These are phyloP conservation scores for Brachyhypopomus gauderio DNA, from an alignment of 2,113 vertebrate species.

Conservation along the genomic window DNA sequence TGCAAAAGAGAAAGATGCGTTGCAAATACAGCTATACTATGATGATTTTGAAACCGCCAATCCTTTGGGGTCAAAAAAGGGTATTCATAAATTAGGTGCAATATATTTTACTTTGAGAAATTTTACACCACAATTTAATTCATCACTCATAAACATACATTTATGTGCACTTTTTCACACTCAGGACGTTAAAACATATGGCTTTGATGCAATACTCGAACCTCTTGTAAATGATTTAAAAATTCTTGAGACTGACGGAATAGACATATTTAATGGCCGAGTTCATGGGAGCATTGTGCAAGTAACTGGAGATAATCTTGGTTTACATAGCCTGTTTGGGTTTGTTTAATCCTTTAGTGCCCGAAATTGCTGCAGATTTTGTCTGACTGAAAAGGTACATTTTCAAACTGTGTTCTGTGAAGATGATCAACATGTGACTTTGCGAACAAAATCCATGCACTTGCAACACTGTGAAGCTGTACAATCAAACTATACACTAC, in stretches of 20 bases:
- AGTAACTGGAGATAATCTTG: constrained; percentile 46
- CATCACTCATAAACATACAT: constrained; percentile 38
- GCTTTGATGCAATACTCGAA: constrained; percentile 38
- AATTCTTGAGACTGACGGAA: constrained; percentile 8
- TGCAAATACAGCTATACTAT: background rate
- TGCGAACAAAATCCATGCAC: constrained; percentile 24
- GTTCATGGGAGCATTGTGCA: constrained; percentile 25
- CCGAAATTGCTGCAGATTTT: constrained; percentile 36
- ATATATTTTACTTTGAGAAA: constrained; percentile 48
- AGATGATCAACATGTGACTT: constrained; percentile 29
- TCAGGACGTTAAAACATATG: constrained; percentile 27
- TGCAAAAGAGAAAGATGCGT: too few species aligned
- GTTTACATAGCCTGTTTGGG: constrained; percentile 31
- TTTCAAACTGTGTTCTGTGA: constrained; percentile 40
- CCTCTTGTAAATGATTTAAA: constrained; percentile 21
- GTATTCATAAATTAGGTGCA: constrained; percentile 27
- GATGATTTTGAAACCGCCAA: constrained; percentile 3
- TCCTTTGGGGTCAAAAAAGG: constrained; percentile 30
- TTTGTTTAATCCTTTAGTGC: constrained; percentile 38
- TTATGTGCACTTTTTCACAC: constrained; percentile 36
- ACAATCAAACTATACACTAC: constrained; percentile 31
- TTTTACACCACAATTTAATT: constrained; percentile 37
- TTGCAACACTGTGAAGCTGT: constrained; percentile 25
- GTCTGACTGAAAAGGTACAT: constrained; percentile 24
- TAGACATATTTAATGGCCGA: background rate